Conservation (phyloP, 1,140 invertebrate species). For the Cheumatopsyche charites region DNA sequence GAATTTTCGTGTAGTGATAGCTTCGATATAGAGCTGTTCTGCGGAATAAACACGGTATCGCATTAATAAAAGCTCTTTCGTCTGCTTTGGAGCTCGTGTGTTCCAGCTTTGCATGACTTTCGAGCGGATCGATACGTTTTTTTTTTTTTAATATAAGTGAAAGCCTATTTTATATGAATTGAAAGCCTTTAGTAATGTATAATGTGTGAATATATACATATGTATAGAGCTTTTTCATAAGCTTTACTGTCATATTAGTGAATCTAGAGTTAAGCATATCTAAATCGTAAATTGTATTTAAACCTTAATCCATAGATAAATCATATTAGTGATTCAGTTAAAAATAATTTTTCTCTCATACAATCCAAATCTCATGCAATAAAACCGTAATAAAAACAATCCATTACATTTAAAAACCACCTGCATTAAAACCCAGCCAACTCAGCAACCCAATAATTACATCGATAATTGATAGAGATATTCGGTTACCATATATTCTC, state of each 20-base stretch:
- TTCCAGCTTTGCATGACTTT: neutral
- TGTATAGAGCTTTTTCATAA: no score
- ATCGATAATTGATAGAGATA: conserved; percentile 42
- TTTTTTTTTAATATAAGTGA: neutral
- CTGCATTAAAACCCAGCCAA: conserved; percentile 1
- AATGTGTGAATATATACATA: no score
- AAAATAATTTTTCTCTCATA: no score
- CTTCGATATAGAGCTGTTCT: conserved; percentile 26
- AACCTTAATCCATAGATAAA: no score
- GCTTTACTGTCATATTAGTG: no score
- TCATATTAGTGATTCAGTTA: no score
- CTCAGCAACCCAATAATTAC: conserved; percentile 38
- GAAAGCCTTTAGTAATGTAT: no score
- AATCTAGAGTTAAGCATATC: no score
- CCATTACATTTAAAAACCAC: no score
- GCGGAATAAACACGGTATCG: neutral
- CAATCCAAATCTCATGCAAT: no score
- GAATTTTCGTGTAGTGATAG: conserved; percentile 47
- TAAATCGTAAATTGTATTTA: no score
- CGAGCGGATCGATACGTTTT: neutral
- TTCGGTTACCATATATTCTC: conserved; percentile 12
- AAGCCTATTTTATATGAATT: no score
- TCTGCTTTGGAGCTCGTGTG: neutral
- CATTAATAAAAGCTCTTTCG: conserved; percentile 5
- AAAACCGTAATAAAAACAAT: conserved; percentile 11